Conservation (phyloP, 1,140 invertebrate genomes). For the Triops longicaudatus region DNA sequence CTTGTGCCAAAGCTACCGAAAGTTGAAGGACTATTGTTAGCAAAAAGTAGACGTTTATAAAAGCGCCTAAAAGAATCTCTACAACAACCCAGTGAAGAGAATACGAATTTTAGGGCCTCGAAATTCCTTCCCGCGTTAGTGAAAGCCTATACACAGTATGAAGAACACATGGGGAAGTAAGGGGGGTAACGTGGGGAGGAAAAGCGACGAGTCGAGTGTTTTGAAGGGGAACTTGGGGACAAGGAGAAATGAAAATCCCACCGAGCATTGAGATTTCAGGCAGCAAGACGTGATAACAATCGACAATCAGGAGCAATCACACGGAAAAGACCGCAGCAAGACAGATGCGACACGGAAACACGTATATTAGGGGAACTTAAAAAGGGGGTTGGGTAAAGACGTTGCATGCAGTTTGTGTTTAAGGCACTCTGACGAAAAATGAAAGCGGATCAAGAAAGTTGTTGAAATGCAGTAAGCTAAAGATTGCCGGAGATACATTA, state of each 20-base stretch:
- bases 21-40: background rate
- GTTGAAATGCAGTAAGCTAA: background rate
- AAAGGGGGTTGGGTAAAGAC: background rate
- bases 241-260: background rate
- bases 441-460: conserved; percentile 1
- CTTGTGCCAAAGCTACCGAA: background rate
- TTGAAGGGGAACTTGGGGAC: background rate
- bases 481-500: background rate
- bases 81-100: too few species aligned
- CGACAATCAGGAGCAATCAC: conserved; percentile 14
- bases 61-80: background rate
- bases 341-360: background rate
- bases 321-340: conserved; percentile 5
- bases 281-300: conserved; percentile 2
- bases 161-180: background rate
- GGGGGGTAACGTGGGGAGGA: background rate
- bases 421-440: background rate
- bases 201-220: background rate
- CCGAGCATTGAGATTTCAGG: background rate
- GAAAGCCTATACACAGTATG: background rate
- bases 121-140: background rate
- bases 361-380: conserved; percentile 4
- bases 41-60: background rate
- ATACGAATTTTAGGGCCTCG: background rate
- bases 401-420: background rate